Evolutionary conservation across 2,113 vertebrate species (phyloP).

Genomic region (Trichomycterus rosablanca): DNA sequence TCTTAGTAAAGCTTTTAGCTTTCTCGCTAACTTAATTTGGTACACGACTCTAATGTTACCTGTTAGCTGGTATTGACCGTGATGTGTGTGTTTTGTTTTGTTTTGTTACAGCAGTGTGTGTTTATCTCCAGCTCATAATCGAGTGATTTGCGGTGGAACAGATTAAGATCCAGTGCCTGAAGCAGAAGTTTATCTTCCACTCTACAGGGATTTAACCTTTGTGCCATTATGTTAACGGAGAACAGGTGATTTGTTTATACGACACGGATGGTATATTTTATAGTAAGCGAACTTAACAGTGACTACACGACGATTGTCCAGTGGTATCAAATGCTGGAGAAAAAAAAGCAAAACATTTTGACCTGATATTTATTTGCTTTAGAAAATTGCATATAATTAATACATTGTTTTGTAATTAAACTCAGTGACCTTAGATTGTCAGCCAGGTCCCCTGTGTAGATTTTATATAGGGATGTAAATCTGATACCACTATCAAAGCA

Average conservation of each 20-base stretch:
- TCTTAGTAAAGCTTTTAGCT: not conserved
- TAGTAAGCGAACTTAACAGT: no score
- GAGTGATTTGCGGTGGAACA: not conserved
- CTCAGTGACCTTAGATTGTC: no score
- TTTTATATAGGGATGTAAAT: no score
- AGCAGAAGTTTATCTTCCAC: not conserved
- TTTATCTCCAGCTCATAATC: not conserved
- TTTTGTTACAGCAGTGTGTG: not conserved
- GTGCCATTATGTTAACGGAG: constrained; percentile 67
- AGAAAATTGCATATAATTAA: no score
- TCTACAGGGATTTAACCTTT: not conserved
- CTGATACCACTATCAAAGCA: no score
- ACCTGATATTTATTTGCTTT: no score
- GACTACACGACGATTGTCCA: no score
- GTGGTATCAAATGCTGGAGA: no score
- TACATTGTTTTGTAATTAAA: no score
- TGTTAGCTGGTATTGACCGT: constrained; percentile 13
- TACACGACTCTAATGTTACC: not conserved
- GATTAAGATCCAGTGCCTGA: not conserved
- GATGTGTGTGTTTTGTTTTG: not conserved
- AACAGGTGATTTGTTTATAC: constrained; percentile 56
- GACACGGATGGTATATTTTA: no score
- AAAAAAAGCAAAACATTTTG: no score
- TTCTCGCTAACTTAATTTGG: not conserved
- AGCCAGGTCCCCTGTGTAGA: no score